Evolutionary conservation across 1,140 invertebrate species (phyloP).

Genomic region (Grapholita molesta): DNA sequence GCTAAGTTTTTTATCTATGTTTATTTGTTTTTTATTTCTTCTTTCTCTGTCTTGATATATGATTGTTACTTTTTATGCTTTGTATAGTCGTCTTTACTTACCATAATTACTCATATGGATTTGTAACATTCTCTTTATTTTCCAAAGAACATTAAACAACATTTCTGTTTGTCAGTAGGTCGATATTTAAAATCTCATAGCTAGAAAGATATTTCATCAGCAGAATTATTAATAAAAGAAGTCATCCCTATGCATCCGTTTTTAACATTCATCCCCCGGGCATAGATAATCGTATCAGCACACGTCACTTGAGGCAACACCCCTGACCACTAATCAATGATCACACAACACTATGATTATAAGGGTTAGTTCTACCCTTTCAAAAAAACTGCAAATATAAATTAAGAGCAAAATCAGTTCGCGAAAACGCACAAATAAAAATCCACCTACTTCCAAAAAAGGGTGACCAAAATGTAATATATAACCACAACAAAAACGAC

Average conservation of each 20-base stretch:
- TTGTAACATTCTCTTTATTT: no score
- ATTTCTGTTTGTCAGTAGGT: no score
- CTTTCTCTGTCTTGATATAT: no score
- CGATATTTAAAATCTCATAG: no score
- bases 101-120: no score
- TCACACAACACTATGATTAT: not conserved
- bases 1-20: no score
- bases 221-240: no score
- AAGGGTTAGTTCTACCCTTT: not conserved
- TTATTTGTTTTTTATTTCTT: no score
- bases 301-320: conserved; percentile 45
- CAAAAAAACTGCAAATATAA: not conserved
- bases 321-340: conserved; percentile 51
- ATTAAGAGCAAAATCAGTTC: not conserved
- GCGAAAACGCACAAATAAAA: not conserved
- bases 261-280: conserved; percentile 30
- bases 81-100: no score
- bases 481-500: not conserved
- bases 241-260: conserved; percentile 16
- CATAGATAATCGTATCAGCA: conserved; percentile 58
- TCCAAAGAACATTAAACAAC: no score
- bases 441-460: not conserved
- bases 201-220: no score
- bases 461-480: not conserved
- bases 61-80: no score